phyloP scores from a whole-genome alignment of 2,888 invertebrate genomes.

The Cactoblastis cactorum region DNA sequence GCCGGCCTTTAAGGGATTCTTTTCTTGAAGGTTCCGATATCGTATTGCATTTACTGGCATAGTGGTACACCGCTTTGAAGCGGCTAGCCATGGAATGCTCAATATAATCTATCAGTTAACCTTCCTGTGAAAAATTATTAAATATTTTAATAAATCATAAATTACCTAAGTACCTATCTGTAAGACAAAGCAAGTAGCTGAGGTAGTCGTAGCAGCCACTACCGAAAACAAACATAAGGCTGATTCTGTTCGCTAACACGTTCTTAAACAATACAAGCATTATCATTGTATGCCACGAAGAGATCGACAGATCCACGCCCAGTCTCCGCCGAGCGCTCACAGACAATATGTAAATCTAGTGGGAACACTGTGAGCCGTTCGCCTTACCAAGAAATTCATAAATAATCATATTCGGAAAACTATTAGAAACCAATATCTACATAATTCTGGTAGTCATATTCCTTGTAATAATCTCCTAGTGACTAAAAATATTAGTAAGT shows the following conservation, averaged over 20 bases:
- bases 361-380: constrained; percentile 10
- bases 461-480: background rate
- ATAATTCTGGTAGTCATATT: background rate
- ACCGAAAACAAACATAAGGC: constrained; percentile 55
- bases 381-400: constrained; percentile 14
- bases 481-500: background rate
- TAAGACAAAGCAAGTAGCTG: constrained; percentile 29
- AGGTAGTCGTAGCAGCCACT: constrained; percentile 38
- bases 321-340: constrained; percentile 32
- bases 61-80: too few species aligned
- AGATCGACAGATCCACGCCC: constrained; percentile 49
- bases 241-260: constrained; percentile 45
- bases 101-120: too few species aligned
- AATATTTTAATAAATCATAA: background rate
- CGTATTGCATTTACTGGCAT: too few species aligned
- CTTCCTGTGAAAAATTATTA: too few species aligned
- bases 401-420: constrained; percentile 13
- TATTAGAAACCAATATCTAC: background rate
- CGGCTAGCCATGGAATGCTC: too few species aligned
- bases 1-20: too few species aligned
- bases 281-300: constrained; percentile 45
- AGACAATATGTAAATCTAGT: constrained; percentile 40
- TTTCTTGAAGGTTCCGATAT: too few species aligned
- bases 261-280: constrained; percentile 53
- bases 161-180: background rate